Percentiles rank a stretch among this genome's conserved stretches.
Conservation (phyloP, 2,797 vertebrate species). For the Falco rusticolus region DNA sequence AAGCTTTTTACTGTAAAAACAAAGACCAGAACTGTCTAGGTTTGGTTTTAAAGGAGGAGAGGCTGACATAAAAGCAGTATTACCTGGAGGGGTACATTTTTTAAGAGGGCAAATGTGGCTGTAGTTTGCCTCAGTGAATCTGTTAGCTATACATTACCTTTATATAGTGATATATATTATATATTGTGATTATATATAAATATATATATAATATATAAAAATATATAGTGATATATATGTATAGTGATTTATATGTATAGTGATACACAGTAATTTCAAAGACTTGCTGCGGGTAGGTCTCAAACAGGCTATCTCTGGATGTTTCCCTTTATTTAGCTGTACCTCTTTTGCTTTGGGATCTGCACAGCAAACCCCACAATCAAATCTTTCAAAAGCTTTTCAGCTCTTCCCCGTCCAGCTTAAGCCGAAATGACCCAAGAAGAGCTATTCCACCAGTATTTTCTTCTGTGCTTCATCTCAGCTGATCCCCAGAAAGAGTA, state of each 20-base stretch:
- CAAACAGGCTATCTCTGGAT: background rate
- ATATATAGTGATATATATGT: no score
- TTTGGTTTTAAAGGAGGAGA: background rate
- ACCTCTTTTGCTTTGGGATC: background rate
- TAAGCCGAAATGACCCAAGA: background rate
- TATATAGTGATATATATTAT: no score
- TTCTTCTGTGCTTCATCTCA: background rate
- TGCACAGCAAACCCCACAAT: background rate
- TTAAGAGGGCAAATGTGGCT: background rate
- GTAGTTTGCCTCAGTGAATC: background rate
- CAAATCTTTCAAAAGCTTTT: background rate
- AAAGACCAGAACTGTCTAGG: background rate
- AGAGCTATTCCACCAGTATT: background rate
- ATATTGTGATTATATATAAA: no score
- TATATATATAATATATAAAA: no score
- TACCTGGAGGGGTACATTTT: background rate
- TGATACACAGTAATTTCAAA: background rate
- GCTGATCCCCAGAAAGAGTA: background rate
- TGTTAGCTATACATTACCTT: background rate
- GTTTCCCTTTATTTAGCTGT: background rate
- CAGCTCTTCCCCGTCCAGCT: background rate
- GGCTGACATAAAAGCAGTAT: accelerated
- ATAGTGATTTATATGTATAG: no score
- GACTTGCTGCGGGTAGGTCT: background rate
- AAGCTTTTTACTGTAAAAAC: background rate